A percentile compares a stretch with the other conserved stretches of the same genome.
phyloP scores from a whole-genome alignment of 2,888 invertebrate species.

The Scaptomyza parva region DNA sequence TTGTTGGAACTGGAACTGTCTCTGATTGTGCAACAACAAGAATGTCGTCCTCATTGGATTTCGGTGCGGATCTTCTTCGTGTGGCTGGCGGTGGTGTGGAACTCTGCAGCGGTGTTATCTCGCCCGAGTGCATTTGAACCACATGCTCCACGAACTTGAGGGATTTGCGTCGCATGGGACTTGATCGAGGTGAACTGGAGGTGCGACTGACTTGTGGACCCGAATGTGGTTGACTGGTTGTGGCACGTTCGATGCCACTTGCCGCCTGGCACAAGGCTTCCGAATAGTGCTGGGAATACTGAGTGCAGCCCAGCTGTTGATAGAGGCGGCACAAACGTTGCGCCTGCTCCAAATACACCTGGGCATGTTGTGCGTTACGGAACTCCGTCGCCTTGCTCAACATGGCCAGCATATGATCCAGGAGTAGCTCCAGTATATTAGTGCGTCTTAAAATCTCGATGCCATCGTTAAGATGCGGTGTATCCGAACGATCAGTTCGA shows the following conservation, averaged over 20 bases:
- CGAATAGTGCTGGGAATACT: slow-evolving; percentile 86
- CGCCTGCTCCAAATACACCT: slow-evolving; percentile 90
- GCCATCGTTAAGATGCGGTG: slow-evolving; percentile 73
- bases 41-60: slow-evolving; percentile 1
- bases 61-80: background rate
- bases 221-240: slow-evolving; percentile 67
- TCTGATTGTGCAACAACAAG: background rate
- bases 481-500: background rate
- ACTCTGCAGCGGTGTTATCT: slow-evolving; percentile 37
- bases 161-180: slow-evolving; percentile 52
- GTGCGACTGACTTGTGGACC: slow-evolving; percentile 23
- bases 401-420: slow-evolving; percentile 90
- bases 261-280: slow-evolving; percentile 85
- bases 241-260: slow-evolving; percentile 84
- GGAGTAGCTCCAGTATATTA: slow-evolving; percentile 89
- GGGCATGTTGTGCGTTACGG: slow-evolving; percentile 87
- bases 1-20: background rate
- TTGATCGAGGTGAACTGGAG: slow-evolving; percentile 6
- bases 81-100: slow-evolving; percentile 24
- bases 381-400: slow-evolving; percentile 88
- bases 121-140: slow-evolving; percentile 56
- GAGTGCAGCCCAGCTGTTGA: slow-evolving; percentile 86
- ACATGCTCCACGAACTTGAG: slow-evolving; percentile 75
- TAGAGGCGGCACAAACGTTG: slow-evolving; percentile 88
- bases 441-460: slow-evolving; percentile 87